Base-by-base conservation (phyloP, 2,888 invertebrate species). In the Malachius bipustulatus region DNA sequence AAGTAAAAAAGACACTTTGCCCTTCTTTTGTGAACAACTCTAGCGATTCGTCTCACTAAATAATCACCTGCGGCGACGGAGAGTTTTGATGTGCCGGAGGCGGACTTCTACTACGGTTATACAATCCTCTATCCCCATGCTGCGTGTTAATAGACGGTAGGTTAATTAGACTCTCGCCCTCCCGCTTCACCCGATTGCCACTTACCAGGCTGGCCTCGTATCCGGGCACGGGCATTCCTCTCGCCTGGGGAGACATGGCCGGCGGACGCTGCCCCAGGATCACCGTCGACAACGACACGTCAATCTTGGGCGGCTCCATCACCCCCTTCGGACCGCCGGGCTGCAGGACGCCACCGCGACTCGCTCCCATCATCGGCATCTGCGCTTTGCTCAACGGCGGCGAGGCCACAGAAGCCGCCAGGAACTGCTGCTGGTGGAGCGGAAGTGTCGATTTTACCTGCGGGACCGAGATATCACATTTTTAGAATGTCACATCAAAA, bases 21-120 rank as follows among this genome's bases (percentile, higher is more conserved):
- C n/a, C n/a, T n/a, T n/a, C n/a, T n/a, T n/a, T n/a, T n/a, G n/a
- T n/a, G n/a, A n/a, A n/a, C n/a, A n/a, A n/a, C n/a, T n/a, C n/a
- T n/a, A n/a, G n/a, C n/a, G n/a, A n/a, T n/a, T n/a, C n/a, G n/a
- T n/a, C n/a, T n/a, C n/a, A n/a, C n/a, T n/a, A n/a, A 42, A 44
- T 41, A 47, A 52, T 67, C 74, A 77, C 77, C 77, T 76, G 70
- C 58, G 75, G 72, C 57, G 77, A 71, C 50, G 78, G 78, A 56
- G 77, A 76, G 58, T 78, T 83, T 70, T 83, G 84, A 64, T 84
- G 84, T 50, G 85, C 84, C 57, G 84, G 84, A 56, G 84, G 84
- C 55, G 83, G 84, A 63, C 82, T 82, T 67, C 81, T 76, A 56
- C 67, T 57, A 42, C 57, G 50, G 51, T 59, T 60, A 52, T 54